These are phyloP conservation scores for Lingula anatina DNA, from an alignment of 2,888 invertebrate species.

Conservation along the genomic window DNA sequence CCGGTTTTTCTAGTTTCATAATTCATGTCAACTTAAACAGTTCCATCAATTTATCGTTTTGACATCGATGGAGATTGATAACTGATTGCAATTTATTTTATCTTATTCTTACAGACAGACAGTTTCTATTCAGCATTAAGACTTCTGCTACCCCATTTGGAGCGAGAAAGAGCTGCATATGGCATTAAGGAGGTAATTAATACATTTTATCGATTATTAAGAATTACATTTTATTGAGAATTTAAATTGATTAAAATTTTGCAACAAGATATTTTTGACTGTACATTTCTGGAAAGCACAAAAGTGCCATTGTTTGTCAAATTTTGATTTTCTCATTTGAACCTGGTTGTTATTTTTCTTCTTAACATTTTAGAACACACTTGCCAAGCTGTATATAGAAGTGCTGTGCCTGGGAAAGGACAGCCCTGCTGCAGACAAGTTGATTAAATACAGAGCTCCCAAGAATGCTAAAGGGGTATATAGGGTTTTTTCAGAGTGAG, in stretches of 20 bases:
- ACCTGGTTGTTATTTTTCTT: background rate
- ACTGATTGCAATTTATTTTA: background rate
- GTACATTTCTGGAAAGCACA: background rate
- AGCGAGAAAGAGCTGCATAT: constrained; percentile 74
- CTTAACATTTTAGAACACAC: constrained; percentile 54
- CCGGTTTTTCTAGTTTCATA: background rate
- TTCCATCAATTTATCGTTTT: background rate
- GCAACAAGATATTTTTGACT: no score
- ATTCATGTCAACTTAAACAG: background rate
- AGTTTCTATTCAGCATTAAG: constrained; percentile 69
- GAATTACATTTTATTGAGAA: background rate
- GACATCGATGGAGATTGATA: background rate
- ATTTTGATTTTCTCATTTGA: background rate
- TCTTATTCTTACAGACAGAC: constrained; percentile 37
- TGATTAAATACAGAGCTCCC: constrained; percentile 59
- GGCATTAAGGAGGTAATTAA: constrained; percentile 67
- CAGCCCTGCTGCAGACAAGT: constrained; percentile 58
- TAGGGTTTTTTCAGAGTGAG: no score
- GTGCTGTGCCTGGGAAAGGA: constrained; percentile 70
- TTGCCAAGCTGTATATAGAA: constrained; percentile 68
- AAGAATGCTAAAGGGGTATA: constrained; percentile 54
- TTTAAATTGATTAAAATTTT: no score
- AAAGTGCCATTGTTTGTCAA: no score
- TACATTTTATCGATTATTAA: no score
- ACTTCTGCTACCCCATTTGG: constrained; percentile 72